These are phyloP conservation scores for Anguilla marmorata DNA, from an alignment of 2,797 vertebrate genomes.

Conservation along the genomic window DNA sequence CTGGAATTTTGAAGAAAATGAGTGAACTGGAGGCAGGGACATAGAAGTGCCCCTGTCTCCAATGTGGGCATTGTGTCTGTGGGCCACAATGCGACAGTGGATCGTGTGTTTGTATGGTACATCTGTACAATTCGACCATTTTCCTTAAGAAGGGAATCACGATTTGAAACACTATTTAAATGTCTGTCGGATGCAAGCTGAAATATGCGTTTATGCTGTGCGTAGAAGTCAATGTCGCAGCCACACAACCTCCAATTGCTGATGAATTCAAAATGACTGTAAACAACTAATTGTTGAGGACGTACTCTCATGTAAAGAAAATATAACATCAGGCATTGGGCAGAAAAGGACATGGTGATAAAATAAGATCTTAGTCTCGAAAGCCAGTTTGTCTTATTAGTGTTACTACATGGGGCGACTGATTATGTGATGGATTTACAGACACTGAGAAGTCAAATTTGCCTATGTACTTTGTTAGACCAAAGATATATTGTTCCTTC, in stretches of 20 bases:
- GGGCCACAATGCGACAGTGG: constrained; percentile 52
- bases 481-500: constrained; percentile 52
- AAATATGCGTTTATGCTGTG: constrained; percentile 49
- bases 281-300: constrained; percentile 45
- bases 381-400: constrained; percentile 36
- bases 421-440: constrained; percentile 20
- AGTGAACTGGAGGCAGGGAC: constrained; percentile 43
- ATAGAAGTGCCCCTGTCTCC: constrained; percentile 54
- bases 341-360: constrained; percentile 38
- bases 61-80: constrained; percentile 52
- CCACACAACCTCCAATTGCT: constrained; percentile 40
- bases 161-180: constrained; percentile 46
- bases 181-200: constrained; percentile 32
- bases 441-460: constrained; percentile 22
- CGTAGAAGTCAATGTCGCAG: constrained; percentile 38
- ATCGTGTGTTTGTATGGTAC: constrained; percentile 47
- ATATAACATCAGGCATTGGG: constrained; percentile 37
- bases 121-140: constrained; percentile 50
- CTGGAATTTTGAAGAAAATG: constrained; percentile 50
- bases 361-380: constrained; percentile 30
- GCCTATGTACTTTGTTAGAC: constrained; percentile 41
- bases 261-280: constrained; percentile 41
- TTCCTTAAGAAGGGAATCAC: constrained; percentile 43
- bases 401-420: constrained; percentile 44
- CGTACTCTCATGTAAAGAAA: constrained; percentile 40